A percentile compares a stretch with the other conserved stretches of the same genome.
These are phyloP conservation scores for Drosophila crucigera DNA, from an alignment of 2,888 invertebrate genomes.

Conservation along the genomic window DNA sequence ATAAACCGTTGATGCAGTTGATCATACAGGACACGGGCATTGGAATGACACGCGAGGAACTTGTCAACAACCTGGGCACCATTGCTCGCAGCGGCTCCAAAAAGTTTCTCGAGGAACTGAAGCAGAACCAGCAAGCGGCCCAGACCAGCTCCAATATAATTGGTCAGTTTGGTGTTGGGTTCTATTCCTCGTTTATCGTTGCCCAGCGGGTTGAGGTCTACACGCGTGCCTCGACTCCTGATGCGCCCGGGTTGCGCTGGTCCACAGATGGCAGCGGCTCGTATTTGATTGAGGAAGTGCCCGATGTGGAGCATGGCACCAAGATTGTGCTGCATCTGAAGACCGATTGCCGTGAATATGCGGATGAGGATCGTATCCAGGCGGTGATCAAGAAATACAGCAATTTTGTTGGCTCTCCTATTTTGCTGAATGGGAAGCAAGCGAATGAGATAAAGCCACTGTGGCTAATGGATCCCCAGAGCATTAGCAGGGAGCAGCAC, in stretches of 20 bases:
- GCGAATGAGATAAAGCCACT: conserved; percentile 96
- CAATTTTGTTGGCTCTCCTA: conserved; percentile 97
- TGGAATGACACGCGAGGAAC: conserved; percentile 97
- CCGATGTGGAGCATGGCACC: conserved; percentile 94
- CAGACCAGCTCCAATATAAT: conserved; percentile 92
- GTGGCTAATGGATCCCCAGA: conserved; percentile 97
- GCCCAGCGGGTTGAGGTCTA: conserved; percentile 97
- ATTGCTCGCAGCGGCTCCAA: conserved; percentile 98
- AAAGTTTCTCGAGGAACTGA: conserved; percentile 94
- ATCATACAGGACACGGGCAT: conserved; percentile 97
- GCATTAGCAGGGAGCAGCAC: conserved; percentile 94
- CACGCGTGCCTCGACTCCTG: conserved; percentile 89
- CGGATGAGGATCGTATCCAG: conserved; percentile 93
- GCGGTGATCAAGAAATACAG: conserved; percentile 97
- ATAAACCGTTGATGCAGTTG: conserved; percentile 93
- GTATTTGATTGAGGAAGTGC: conserved; percentile 95
- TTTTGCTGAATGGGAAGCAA: conserved; percentile 94
- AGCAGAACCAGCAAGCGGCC: conserved; percentile 88
- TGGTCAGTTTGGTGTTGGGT: conserved; percentile 99
- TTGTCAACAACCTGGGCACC: conserved; percentile 95
- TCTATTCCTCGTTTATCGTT: conserved; percentile 99
- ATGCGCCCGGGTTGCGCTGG: conserved; percentile 93
- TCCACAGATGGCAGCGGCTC: conserved; percentile 95
- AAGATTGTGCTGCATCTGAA: conserved; percentile 97
- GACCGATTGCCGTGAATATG: conserved; percentile 94